Percentiles rank a stretch among this genome's conserved stretches.
phyloP scores from a whole-genome alignment of 1,140 invertebrate species.

The Planococcus citri region DNA sequence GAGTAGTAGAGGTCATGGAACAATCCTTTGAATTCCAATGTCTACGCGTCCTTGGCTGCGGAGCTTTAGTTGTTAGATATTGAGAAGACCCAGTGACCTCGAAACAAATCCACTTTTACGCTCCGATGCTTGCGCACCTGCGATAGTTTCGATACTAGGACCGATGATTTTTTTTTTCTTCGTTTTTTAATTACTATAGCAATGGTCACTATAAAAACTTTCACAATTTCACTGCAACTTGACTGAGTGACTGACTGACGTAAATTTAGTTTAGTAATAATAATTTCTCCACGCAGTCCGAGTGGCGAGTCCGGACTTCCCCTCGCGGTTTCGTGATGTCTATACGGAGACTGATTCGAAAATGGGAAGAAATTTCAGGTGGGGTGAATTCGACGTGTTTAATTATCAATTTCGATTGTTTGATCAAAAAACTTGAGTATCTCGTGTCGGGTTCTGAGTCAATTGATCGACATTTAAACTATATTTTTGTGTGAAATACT shows the following conservation, averaged over 20 bases:
- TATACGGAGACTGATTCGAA: no score
- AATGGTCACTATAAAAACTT: conserved; percentile 14
- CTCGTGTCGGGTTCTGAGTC: no score
- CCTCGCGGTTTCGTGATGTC: no score
- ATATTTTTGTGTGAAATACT: no score
- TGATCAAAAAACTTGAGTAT: no score
- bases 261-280: no score
- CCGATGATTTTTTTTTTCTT: no score
- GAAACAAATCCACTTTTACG: conserved; percentile 17
- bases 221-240: conserved; percentile 17
- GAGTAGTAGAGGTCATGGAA: background rate
- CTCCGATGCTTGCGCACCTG: conserved; percentile 14
- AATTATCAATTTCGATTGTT: no score
- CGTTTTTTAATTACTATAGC: conserved; percentile 9
- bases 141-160: conserved; percentile 16
- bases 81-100: conserved; percentile 18
- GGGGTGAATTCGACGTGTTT: no score
- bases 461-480: no score
- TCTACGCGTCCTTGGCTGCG: conserved; percentile 12
- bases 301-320: no score
- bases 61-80: conserved; percentile 11
- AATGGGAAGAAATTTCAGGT: no score
- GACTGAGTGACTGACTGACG: conserved; percentile 1
- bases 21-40: conserved; percentile 20
- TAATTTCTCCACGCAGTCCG: conserved; percentile 17